Conservation (phyloP, 1,140 invertebrate genomes). For the Physella acuta region DNA sequence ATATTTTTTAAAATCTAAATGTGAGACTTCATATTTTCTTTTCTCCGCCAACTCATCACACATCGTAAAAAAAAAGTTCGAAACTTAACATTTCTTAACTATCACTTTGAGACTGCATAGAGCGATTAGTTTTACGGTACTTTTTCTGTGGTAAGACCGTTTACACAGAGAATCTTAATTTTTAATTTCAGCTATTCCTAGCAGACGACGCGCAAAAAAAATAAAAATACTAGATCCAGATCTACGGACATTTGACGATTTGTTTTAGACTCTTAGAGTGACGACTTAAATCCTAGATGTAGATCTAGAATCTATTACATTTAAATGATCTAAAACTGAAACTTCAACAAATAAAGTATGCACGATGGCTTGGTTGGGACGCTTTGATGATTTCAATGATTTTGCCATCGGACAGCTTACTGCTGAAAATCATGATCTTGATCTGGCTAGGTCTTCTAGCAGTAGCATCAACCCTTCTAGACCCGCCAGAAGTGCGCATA, state of each 20-base stretch:
- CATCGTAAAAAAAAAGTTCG: too few relatives aligned
- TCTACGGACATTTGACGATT: neutral
- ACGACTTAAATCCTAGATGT: neutral
- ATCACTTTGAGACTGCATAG: too few relatives aligned
- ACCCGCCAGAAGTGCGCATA: neutral
- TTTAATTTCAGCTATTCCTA: too few relatives aligned
- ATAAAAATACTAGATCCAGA: too few relatives aligned
- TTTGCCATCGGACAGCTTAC: neutral
- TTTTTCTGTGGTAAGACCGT: too few relatives aligned
- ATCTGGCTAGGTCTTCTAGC: too few relatives aligned
- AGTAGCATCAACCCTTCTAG: neutral
- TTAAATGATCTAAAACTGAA: neutral
- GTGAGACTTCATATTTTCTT: neutral
- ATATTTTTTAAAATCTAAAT: neutral
- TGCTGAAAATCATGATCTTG: neutral
- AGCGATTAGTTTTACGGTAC: too few relatives aligned
- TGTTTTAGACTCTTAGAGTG: neutral
- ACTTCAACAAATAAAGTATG: too few relatives aligned
- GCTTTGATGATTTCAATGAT: conserved; percentile 19
- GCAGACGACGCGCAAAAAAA: too few relatives aligned
- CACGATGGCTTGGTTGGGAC: conserved; percentile 6
- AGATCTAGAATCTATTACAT: neutral
- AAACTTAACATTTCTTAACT: too few relatives aligned
- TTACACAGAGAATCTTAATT: too few relatives aligned
- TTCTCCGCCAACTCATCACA: too few relatives aligned